A percentile compares a stretch with the other conserved stretches of the same genome.
Conservation (phyloP, 2,888 invertebrate species). For the Caenorhabditis afra region DNA sequence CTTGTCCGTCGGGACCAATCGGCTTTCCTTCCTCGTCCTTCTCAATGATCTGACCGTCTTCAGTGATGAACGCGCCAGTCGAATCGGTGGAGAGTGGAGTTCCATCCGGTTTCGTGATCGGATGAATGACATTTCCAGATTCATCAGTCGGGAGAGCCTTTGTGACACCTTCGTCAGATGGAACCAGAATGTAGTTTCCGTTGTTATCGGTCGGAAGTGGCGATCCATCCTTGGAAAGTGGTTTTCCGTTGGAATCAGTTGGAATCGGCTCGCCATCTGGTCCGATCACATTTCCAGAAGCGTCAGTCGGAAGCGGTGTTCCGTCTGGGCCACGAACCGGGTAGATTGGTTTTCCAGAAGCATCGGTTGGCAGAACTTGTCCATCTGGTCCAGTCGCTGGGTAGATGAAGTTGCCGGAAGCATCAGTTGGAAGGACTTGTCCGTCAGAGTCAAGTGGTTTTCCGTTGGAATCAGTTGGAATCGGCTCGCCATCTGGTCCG, state of each 20-base stretch:
- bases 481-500: conserved; percentile 24
- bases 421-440: conserved; percentile 46
- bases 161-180: conserved; percentile 31
- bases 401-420: conserved; percentile 26
- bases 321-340: conserved; percentile 47
- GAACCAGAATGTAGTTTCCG: conserved; percentile 41
- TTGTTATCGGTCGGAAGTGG: conserved; percentile 46
- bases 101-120: conserved; percentile 56
- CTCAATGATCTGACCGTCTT: conserved; percentile 59
- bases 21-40: conserved; percentile 56
- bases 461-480: conserved; percentile 68
- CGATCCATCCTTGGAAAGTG: conserved; percentile 39
- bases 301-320: conserved; percentile 56
- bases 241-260: conserved; percentile 54
- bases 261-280: conserved; percentile 51
- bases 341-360: conserved; percentile 48
- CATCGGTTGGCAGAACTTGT: conserved; percentile 59
- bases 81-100: conserved; percentile 49
- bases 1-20: conserved; percentile 66
- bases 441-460: background rate
- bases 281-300: conserved; percentile 41
- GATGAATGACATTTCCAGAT: background rate
- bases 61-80: conserved; percentile 39
- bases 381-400: conserved; percentile 17
- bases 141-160: too few species aligned